Evolutionary conservation across 2,113 vertebrate species (phyloP), one percentile per base, ranked within the genome.

Genomic region (Eublepharis macularius): DNA sequence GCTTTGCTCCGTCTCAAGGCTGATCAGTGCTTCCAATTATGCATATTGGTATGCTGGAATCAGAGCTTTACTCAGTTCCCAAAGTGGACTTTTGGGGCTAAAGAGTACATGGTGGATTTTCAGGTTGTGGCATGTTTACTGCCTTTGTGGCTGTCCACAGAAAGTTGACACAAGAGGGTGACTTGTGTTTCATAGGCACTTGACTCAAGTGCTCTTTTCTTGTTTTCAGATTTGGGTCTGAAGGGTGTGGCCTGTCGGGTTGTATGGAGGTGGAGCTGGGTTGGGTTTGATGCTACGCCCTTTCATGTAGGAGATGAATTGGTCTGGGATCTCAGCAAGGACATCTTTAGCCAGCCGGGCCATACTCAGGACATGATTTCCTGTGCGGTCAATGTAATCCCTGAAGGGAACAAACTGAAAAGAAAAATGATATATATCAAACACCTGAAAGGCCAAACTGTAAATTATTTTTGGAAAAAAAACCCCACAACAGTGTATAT

Each of bases 221-320:
- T 29, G 36, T 47, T 11, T 9, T 96, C 93, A 95, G 87, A 93
- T 91, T 81, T 92, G 85, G 0, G 93, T 97, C 93, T 97, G 96
- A 89, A 97, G 95, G 81, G 95, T 96, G 89, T 96, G 96, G 91
- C 96, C 96, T 0, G 96, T 91, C 0, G 97, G 96, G 8, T 96
- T 97, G 92, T 97, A 97, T 2, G 88, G 97, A 63, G 96, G 98
- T 13, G 93, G 96, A 0, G 91, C 96, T 0, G 96, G 97, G 90
- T 93, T 98, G 80, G 96, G 97, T 91, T 91, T 98, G 96, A 96
- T 97, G 88, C 97, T 96, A 21, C 88, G 93, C 72, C 91, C 97
- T 94, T 98, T 98, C 98, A 99, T 99, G 95, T 98, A 99, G 86
- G 98, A 98, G 93, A 98, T 97, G 90, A 98, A 97, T 95, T 99